Evolutionary conservation across 1,140 invertebrate genomes (phyloP), one percentile per base, ranked within the genome.

Genomic region (Spodoptera litura): DNA sequence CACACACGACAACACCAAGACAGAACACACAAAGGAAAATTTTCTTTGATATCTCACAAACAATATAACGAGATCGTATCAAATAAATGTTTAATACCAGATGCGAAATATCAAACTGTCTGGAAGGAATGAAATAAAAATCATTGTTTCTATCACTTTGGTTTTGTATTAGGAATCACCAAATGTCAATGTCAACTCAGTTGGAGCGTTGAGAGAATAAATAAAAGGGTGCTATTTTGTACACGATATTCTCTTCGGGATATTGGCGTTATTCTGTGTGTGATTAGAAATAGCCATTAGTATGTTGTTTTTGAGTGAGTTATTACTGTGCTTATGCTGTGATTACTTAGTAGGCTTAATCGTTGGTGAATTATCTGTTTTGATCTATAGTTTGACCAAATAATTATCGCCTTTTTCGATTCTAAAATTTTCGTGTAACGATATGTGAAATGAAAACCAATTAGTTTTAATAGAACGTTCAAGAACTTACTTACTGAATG

Each of bases 1-100:
- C 38, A 44, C 5, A 4, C 2, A 44, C 38, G 9, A 44, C 1
- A 44, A 44, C 6, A 44, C 6, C 9, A 44, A 44, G 38, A 44
- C 38, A 44, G 9, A 44, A 44, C 9, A 44, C 9, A 44, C 38
- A 44, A 44, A 44, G 38, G 38, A 8, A 44, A 44, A 44, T 44
- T 44, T 44, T 44, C 38, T 44, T 44, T 44, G 6, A 9, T 6
- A 44, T 44, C 8, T 44, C 25, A 56, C 55, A 56, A 15, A 25
- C 55, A 56, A 15, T 56, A 25, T 15, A 9, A 56, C 55, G 25
- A 56, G 55, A 56, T 56, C 10, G 3, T 20, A 56, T 56, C 55
- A 56, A 56, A 56, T 56, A 56, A 56, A 56, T 56, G 55, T 56
- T 25, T 20, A 56, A 56, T 56, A 56, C 38, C 38, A 56, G 25